Conservation (phyloP, 1,140 invertebrate genomes). For the Antheraea pernyi region DNA sequence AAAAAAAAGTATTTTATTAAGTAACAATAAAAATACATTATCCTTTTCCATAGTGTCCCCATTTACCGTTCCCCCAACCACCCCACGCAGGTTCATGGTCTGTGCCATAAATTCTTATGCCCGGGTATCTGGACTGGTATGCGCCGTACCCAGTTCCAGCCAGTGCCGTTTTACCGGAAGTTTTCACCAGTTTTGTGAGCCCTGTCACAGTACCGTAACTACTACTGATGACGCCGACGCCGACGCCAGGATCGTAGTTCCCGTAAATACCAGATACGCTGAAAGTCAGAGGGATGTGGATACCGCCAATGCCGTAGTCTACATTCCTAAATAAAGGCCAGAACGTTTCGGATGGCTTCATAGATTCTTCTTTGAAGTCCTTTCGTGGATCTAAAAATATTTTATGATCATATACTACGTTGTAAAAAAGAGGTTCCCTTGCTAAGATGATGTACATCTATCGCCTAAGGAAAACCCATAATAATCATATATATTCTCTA, state of each 20-base stretch:
- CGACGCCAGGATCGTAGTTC: conserved; percentile 15
- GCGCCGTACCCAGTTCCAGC: conserved; percentile 50
- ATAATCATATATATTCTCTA: too few species aligned
- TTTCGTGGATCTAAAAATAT: neutral
- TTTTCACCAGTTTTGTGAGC: conserved; percentile 13
- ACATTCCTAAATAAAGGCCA: conserved; percentile 48
- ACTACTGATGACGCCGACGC: conserved; percentile 40
- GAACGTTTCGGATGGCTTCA: conserved; percentile 50
- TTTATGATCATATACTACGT: neutral
- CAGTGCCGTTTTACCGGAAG: conserved; percentile 38
- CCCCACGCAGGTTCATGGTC: conserved; percentile 47
- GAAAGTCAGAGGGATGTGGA: conserved; percentile 61
- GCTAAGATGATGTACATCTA: too few species aligned
- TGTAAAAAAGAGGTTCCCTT: too few species aligned
- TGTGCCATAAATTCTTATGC: conserved; percentile 46
- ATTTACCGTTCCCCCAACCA: conserved; percentile 71
- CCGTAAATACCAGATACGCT: conserved; percentile 58
- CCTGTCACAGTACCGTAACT: conserved; percentile 43
- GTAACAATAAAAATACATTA: conserved; percentile 36
- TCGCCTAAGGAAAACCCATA: too few species aligned
- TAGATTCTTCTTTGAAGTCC: conserved; percentile 15
- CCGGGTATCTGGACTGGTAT: conserved; percentile 32
- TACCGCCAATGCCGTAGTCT: conserved; percentile 31
- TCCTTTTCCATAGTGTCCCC: conserved; percentile 71
- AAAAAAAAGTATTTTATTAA: too few species aligned